Conservation (phyloP, 1,140 invertebrate species). For the Dendrolimus kikuchii region DNA sequence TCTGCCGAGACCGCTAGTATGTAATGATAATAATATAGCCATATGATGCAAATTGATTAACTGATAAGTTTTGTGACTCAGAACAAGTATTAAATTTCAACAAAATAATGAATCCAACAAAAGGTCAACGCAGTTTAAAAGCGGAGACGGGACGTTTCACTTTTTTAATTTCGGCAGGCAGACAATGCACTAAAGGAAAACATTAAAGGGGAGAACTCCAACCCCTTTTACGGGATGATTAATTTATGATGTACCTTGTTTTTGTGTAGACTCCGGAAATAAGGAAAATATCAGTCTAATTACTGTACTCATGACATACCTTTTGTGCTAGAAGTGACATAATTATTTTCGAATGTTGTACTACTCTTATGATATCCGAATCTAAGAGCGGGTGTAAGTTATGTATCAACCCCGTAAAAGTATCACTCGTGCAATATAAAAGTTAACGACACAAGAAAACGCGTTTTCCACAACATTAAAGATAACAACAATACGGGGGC, state of each 20-base stretch:
- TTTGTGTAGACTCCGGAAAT: slow-evolving; percentile 54
- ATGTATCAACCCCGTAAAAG: slow-evolving; percentile 67
- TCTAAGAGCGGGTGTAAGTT: slow-evolving; percentile 45
- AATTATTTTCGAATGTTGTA: background rate
- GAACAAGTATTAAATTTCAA: too few relatives aligned
- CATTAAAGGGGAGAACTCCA: slow-evolving; percentile 55
- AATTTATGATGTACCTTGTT: slow-evolving; percentile 69
- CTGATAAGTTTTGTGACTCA: too few relatives aligned
- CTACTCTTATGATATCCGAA: slow-evolving; percentile 6
- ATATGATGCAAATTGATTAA: too few relatives aligned
- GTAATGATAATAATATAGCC: too few relatives aligned
- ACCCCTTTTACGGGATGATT: slow-evolving; percentile 63
- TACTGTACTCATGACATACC: too few relatives aligned
- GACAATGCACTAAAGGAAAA: slow-evolving; percentile 66
- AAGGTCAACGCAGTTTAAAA: slow-evolving; percentile 49
- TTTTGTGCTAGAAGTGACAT: background rate
- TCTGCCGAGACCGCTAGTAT: too few relatives aligned
- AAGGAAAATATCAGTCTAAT: slow-evolving; percentile 23
- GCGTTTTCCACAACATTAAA: slow-evolving; percentile 73
- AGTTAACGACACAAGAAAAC: slow-evolving; percentile 73
- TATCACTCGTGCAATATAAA: slow-evolving; percentile 72
- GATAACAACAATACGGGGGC: slow-evolving; percentile 71
- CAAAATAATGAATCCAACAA: slow-evolving; percentile 4
- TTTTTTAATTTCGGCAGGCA: slow-evolving; percentile 65
- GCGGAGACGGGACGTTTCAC: slow-evolving; percentile 49